Percentiles rank a stretch among this genome's conserved stretches.
These are phyloP conservation scores for Epirrita christyi DNA, from an alignment of 2,888 invertebrate genomes.

Conservation along the genomic window DNA sequence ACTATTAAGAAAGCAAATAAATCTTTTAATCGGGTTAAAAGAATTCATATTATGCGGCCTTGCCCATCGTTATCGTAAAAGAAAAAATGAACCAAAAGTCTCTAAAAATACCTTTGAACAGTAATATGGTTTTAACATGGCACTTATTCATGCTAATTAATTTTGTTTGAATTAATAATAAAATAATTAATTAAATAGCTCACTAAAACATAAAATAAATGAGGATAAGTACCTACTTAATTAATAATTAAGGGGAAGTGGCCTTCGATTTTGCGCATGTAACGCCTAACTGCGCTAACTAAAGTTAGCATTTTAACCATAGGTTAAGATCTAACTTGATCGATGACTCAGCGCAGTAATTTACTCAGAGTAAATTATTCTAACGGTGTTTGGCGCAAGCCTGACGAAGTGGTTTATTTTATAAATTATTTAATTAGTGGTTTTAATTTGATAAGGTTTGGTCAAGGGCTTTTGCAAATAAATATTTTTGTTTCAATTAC, in stretches of 20 bases:
- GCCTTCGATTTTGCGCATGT: not conserved
- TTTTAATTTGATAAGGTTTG: not conserved
- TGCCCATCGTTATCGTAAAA: conserved; percentile 33
- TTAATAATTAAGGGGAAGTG: not conserved
- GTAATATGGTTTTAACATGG: not conserved
- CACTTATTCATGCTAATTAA: conserved; percentile 21
- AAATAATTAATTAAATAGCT: not conserved
- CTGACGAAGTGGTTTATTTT: no score
- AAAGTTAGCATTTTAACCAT: no score
- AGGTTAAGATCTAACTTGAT: no score
- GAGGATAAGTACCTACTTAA: conserved; percentile 3
- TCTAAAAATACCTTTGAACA: conserved; percentile 17
- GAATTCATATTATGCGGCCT: conserved; percentile 34
- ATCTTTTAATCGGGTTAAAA: conserved; percentile 44
- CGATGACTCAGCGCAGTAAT: no score
- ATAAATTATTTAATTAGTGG: not conserved
- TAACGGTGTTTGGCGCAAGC: no score
- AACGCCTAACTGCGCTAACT: no score
- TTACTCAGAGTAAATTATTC: no score
- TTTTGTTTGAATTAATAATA: conserved; percentile 8
- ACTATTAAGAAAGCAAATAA: conserved; percentile 46
- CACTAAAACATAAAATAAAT: conserved; percentile 9
- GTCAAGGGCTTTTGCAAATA: not conserved
- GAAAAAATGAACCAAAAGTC: conserved; percentile 20
- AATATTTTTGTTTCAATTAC: no score